These are phyloP conservation scores for Cheilosia soror DNA, from an alignment of 2,888 invertebrate genomes.

Conservation along the genomic window DNA sequence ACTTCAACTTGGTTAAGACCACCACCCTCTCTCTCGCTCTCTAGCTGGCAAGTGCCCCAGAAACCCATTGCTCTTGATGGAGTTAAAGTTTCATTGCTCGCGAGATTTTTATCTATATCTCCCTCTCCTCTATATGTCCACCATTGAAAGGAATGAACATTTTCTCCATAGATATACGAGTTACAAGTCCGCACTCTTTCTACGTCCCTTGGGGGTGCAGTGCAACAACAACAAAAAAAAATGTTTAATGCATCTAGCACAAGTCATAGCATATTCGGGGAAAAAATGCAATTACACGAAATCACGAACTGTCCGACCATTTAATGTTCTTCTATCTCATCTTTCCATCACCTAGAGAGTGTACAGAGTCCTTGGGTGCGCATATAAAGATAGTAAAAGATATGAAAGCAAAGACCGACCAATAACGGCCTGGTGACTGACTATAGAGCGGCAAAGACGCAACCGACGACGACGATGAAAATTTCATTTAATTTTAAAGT, in stretches of 20 bases:
- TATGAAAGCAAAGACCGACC: slow-evolving; percentile 21
- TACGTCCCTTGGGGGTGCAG: slow-evolving; percentile 5
- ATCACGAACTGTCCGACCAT: slow-evolving; percentile 70
- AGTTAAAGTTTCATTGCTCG: slow-evolving; percentile 23
- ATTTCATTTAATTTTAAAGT: slow-evolving; percentile 52
- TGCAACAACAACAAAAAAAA: neutral
- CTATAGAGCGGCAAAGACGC: neutral
- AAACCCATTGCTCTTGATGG: slow-evolving; percentile 70
- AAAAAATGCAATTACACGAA: slow-evolving; percentile 68
- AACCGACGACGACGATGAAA: slow-evolving; percentile 5
- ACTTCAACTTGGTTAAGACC: slow-evolving; percentile 46
- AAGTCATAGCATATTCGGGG: slow-evolving; percentile 30
- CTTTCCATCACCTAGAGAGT: slow-evolving; percentile 63
- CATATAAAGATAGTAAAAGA: slow-evolving; percentile 33
- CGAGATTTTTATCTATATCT: slow-evolving; percentile 56
- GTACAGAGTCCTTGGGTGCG: slow-evolving; percentile 56
- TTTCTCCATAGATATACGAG: slow-evolving; percentile 12
- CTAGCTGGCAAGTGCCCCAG: slow-evolving; percentile 40
- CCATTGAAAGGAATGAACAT: slow-evolving; percentile 2
- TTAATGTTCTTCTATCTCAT: slow-evolving; percentile 73
- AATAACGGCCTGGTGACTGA: slow-evolving; percentile 4
- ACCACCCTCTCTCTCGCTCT: neutral
- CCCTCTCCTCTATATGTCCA: slow-evolving; percentile 1
- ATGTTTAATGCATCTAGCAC: slow-evolving; percentile 29
- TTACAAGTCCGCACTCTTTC: slow-evolving; percentile 10